phyloP scores from a whole-genome alignment of 2,888 invertebrate species.

The Stictocephala bisonia region DNA sequence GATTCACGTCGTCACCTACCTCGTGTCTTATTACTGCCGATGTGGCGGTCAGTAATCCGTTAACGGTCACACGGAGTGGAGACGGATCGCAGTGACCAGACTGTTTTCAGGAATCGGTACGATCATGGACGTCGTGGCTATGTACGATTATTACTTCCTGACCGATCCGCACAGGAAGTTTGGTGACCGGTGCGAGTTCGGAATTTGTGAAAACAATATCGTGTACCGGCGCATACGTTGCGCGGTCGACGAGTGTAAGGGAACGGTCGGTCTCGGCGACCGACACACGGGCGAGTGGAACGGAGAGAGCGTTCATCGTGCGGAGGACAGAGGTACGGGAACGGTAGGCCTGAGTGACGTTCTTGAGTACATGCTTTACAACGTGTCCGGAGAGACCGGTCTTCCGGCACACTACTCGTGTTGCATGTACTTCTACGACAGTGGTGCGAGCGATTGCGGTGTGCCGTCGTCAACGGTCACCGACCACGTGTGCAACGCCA shows the following conservation, averaged over 20 bases:
- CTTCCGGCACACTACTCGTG: background rate
- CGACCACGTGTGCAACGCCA: conserved; percentile 1
- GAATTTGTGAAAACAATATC: background rate
- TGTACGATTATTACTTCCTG: conserved; percentile 8
- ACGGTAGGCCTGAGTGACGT: no score
- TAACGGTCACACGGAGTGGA: no score
- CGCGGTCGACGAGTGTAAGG: background rate
- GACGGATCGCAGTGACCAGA: no score
- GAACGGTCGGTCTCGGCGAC: background rate
- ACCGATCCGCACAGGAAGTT: background rate
- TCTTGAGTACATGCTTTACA: background rate
- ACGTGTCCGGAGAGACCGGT: background rate
- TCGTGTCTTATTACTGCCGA: no score
- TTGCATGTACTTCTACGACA: background rate
- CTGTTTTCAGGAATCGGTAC: no score
- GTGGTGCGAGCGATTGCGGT: no score
- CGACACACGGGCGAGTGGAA: no score
- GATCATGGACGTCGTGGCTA: conserved; percentile 3
- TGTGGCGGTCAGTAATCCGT: no score
- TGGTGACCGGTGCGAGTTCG: background rate
- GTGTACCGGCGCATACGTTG: background rate
- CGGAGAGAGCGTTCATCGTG: no score
- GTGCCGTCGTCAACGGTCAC: no score
- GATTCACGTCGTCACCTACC: no score
- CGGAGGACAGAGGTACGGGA: no score